These are phyloP conservation scores for Limnephilus auricula DNA, from an alignment of 2,888 invertebrate species.

Conservation along the genomic window DNA sequence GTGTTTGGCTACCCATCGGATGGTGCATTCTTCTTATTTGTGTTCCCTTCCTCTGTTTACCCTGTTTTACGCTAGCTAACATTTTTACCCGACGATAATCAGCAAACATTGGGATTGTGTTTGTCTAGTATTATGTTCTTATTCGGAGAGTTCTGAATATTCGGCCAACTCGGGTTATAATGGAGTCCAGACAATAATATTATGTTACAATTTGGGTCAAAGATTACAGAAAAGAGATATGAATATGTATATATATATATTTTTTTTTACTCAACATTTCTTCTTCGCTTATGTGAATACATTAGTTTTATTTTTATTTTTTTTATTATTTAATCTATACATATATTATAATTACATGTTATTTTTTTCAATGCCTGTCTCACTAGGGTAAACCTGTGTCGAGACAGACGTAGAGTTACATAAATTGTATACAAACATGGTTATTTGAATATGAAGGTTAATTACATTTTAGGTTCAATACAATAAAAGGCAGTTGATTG, in stretches of 20 bases:
- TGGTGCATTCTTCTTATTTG: slow-evolving; percentile 41
- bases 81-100: slow-evolving; percentile 45
- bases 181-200: background rate
- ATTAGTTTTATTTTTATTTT: no score
- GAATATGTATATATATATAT: no score
- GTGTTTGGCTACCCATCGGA: slow-evolving; percentile 18
- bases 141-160: slow-evolving; percentile 5
- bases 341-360: no score
- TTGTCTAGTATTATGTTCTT: slow-evolving; percentile 24
- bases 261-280: background rate
- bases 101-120: slow-evolving; percentile 32
- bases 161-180: background rate
- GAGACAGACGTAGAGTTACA: no score
- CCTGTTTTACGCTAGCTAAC: slow-evolving; percentile 28
- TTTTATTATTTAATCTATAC: no score
- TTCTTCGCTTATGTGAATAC: background rate
- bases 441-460: no score
- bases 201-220: background rate
- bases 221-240: background rate
- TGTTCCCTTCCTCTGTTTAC: slow-evolving; percentile 14
- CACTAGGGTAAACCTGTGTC: no score
- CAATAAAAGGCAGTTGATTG: no score
- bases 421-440: no score
- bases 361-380: no score
- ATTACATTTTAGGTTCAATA: no score